Evolutionary conservation across 2,113 vertebrate genomes (phyloP).

Genomic region (Ardeotis arabs): DNA sequence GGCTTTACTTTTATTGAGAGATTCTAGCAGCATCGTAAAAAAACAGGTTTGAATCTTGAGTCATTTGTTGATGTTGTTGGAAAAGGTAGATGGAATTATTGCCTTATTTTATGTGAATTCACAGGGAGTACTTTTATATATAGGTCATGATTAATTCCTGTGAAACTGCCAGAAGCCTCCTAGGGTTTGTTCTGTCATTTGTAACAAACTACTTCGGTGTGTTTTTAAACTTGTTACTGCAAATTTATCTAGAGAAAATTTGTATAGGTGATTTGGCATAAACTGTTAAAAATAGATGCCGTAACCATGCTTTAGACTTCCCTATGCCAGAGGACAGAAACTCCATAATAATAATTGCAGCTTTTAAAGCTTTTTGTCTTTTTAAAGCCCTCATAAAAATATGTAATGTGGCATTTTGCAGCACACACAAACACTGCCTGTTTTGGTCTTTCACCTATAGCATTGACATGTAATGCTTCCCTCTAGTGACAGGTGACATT

Average conservation of each 20-base stretch:
- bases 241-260: not conserved
- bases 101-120: slow-evolving; percentile 18
- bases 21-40: not conserved
- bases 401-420: fast-evolving
- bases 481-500: not conserved
- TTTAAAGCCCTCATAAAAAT: not conserved
- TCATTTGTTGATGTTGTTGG: not conserved
- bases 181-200: slow-evolving; percentile 5
- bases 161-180: not conserved
- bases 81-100: not conserved
- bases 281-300: not conserved
- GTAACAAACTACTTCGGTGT: not conserved
- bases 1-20: not conserved
- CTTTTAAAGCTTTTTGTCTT: not conserved
- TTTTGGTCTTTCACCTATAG: not conserved
- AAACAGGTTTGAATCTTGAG: not conserved
- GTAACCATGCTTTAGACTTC: not conserved
- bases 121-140: not conserved
- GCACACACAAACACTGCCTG: not conserved
- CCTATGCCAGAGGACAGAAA: not conserved
- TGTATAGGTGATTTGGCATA: not conserved
- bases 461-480: not conserved
- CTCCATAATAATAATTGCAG: not conserved
- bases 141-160: not conserved
- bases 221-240: slow-evolving; percentile 7